These are phyloP conservation scores for Drosophila macrospina DNA, from an alignment of 2,888 invertebrate genomes.

Conservation along the genomic window DNA sequence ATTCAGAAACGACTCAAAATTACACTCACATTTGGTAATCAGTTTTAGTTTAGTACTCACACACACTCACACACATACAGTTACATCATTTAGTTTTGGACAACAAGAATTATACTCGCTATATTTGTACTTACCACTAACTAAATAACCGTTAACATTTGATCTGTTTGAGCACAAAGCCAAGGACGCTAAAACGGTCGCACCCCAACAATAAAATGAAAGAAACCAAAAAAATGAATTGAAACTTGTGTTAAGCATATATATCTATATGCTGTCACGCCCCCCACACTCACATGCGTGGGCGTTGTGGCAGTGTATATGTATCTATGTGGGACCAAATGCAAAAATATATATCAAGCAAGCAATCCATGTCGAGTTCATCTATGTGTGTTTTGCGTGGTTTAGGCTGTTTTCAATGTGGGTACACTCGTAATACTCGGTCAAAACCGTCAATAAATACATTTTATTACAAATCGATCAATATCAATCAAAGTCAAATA, in stretches of 20 bases:
- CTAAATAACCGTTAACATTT: conserved; percentile 80
- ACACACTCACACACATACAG: conserved; percentile 23
- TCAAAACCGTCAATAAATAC: conserved; percentile 1
- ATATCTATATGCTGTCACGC: conserved; percentile 29
- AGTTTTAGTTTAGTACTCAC: conserved; percentile 60
- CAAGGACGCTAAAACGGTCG: conserved; percentile 73
- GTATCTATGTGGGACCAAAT: conserved; percentile 35
- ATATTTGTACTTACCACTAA: conserved; percentile 72
- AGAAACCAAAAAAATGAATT: conserved; percentile 15
- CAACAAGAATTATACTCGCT: conserved; percentile 54
- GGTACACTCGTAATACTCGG: conserved; percentile 58
- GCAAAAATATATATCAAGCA: conserved; percentile 52
- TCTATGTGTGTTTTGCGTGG: conserved; percentile 85
- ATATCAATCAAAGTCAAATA: conserved; percentile 28
- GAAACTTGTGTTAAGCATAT: conserved; percentile 31
- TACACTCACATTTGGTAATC: conserved; percentile 27
- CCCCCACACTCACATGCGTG: not conserved
- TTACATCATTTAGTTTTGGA: conserved; percentile 53
- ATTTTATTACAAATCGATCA: not conserved
- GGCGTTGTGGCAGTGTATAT: conserved; percentile 20
- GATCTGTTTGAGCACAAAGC: conserved; percentile 82
- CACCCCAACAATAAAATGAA: conserved; percentile 61
- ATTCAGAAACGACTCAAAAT: conserved; percentile 31
- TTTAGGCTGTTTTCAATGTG: conserved; percentile 84
- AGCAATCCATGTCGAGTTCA: conserved; percentile 84